These are phyloP conservation scores for Ernsta delagoae DNA, from an alignment of 2,888 invertebrate species.

Conservation along the genomic window DNA sequence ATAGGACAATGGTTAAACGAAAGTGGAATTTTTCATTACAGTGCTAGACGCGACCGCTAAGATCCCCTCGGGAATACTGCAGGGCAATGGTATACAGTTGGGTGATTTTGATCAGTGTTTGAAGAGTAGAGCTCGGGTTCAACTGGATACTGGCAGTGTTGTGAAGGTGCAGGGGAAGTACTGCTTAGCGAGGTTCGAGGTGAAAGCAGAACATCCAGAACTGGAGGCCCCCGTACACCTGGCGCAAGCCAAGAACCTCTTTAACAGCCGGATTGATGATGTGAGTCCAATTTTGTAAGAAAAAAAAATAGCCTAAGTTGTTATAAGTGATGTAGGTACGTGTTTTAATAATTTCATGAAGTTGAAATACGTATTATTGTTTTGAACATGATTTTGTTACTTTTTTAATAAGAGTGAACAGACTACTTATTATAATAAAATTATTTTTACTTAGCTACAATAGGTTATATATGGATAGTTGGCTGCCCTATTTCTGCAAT, in stretches of 20 bases:
- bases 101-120: constrained; percentile 90
- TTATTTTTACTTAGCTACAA: no score
- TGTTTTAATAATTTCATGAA: no score
- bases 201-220: constrained; percentile 84
- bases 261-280: constrained; percentile 87
- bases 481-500: no score
- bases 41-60: constrained; percentile 91
- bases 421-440: no score
- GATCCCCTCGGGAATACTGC: constrained; percentile 87
- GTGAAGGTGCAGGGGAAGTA: constrained; percentile 88
- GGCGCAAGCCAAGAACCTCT: constrained; percentile 86
- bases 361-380: no score
- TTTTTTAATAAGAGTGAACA: no score
- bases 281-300: constrained; percentile 61
- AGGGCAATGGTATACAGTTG: constrained; percentile 89
- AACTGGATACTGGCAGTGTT: constrained; percentile 83
- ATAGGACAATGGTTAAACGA: constrained; percentile 51
- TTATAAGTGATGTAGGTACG: no score
- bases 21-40: constrained; percentile 75
- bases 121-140: constrained; percentile 85
- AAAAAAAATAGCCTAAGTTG: background rate
- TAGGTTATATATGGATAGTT: no score
- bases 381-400: no score
- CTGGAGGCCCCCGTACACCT: constrained; percentile 87
- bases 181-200: constrained; percentile 87